A percentile compares a stretch with the other conserved stretches of the same genome.
These are phyloP conservation scores for Phoenicopterus ruber DNA, from an alignment of 2,113 vertebrate species.

Conservation along the genomic window DNA sequence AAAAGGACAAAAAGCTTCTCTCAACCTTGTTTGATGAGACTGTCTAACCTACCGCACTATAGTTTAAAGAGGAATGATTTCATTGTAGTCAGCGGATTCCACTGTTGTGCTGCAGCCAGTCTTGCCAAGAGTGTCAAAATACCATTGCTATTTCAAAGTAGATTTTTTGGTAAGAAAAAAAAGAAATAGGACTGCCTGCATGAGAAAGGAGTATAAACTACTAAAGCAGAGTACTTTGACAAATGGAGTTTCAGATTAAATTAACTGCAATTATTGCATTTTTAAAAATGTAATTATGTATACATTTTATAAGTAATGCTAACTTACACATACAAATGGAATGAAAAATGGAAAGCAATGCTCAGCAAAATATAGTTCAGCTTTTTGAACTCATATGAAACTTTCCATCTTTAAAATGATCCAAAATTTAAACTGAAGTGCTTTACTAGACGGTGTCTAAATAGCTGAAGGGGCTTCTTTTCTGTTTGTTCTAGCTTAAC, in stretches of 20 bases:
- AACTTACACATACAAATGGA: not conserved
- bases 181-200: not conserved
- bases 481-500: not conserved
- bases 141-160: not conserved
- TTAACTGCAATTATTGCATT: not conserved
- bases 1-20: not conserved
- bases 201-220: not conserved
- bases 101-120: not conserved
- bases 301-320: not conserved
- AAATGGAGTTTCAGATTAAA: not conserved
- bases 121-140: not conserved
- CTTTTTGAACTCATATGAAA: not conserved
- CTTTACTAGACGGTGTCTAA: not conserved
- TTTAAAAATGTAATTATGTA: not conserved
- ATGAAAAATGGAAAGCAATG: not conserved
- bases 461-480: not conserved
- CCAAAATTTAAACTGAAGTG: not conserved
- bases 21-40: not conserved
- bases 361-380: not conserved
- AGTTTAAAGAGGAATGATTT: not conserved
- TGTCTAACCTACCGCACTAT: not conserved
- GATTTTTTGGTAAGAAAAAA: not conserved
- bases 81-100: not conserved
- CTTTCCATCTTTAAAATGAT: not conserved
- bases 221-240: not conserved